Base-by-base conservation (phyloP, 2,888 invertebrate genomes). In the Phortica magna region DNA sequence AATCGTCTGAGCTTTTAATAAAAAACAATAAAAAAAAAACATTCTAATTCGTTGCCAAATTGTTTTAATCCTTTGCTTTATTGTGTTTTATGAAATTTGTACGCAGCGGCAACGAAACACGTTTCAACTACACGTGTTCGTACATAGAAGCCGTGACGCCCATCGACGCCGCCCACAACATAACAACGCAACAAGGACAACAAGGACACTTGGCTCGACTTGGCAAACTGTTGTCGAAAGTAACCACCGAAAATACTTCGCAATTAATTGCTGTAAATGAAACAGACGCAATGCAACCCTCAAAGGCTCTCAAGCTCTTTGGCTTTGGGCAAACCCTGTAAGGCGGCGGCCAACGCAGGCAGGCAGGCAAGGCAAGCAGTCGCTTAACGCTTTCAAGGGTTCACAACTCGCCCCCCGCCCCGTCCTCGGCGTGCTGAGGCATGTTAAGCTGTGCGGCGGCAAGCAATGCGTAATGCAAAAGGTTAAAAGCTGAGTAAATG, bases 161-260 rank as follows among this genome's bases (percentile, higher is more conserved):
- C 48, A 14, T 2, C 48, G 9, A 3, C 0, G 48, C 48, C 48
- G 9, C 48, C 48, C 14, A 12, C 48, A 48, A 14, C 48, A 43
- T 10, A 48, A 14, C 48, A 48, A 12, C 48, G 48, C 48, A 14
- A 48, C 10, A 48, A 48, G 10, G 14, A 48, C 48, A 14, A 48
- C 48, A 31, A 31, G 48, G 10, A 48, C 48, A 14, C 14, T 48
- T 48, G 9, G 14, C 14, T 48, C 22, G 17, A 17, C 59, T 59
- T n/a, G 59, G 14, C 19, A 19, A 17, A 22, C 17, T 12, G 48
- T 48, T 48, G 48, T 48, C 39, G 61, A 22, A 65, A 67, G 42
- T 42, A 71, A 71, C 70, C 70, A 71, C 70, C 70, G 39, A 71
- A 71, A 71, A 71, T 53, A 7, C n/a, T 71, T 71, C 53, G 7